These are phyloP conservation scores for Meliscaeva auricollis DNA, from an alignment of 2,888 invertebrate species.

Conservation along the genomic window DNA sequence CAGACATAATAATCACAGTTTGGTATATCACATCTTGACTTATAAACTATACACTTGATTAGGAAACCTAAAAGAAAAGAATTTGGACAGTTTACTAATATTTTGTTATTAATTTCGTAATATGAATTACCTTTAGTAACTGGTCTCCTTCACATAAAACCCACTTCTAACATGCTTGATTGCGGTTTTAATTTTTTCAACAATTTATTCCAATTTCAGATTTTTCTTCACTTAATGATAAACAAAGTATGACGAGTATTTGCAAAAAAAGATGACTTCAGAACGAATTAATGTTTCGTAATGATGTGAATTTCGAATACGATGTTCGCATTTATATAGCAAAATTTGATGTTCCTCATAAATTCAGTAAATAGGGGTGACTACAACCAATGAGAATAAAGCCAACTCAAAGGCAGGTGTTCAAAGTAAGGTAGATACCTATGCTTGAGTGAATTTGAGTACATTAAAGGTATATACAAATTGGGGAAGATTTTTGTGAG, in stretches of 20 bases:
- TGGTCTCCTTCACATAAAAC: slow-evolving; percentile 26
- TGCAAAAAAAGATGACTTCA: slow-evolving; percentile 40
- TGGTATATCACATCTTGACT: slow-evolving; percentile 31
- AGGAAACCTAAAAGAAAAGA: slow-evolving; percentile 17
- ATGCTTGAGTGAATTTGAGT: slow-evolving; percentile 46
- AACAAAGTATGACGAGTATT: not conserved
- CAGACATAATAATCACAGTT: slow-evolving; percentile 40
- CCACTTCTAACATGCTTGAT: not conserved
- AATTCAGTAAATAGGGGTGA: slow-evolving; percentile 54
- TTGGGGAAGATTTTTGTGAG: slow-evolving; percentile 24
- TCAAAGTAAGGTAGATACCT: not conserved
- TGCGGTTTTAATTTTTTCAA: not conserved
- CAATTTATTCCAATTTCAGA: not conserved
- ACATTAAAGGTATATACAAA: not conserved
- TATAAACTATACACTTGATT: not conserved
- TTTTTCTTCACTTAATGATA: not conserved
- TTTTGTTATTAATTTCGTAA: not conserved
- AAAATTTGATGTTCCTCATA: slow-evolving; percentile 41
- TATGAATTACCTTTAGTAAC: slow-evolving; percentile 21
- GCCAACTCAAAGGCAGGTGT: slow-evolving; percentile 40
- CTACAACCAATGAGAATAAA: slow-evolving; percentile 52
- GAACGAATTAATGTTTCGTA: slow-evolving; percentile 47
- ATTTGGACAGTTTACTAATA: not conserved
- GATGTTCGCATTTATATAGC: slow-evolving; percentile 56
- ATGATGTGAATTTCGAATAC: slow-evolving; percentile 37